Percentiles rank a stretch among this genome's conserved stretches.
phyloP scores from a whole-genome alignment of 1,140 invertebrate species.

The Trichonephila clavipes region DNA sequence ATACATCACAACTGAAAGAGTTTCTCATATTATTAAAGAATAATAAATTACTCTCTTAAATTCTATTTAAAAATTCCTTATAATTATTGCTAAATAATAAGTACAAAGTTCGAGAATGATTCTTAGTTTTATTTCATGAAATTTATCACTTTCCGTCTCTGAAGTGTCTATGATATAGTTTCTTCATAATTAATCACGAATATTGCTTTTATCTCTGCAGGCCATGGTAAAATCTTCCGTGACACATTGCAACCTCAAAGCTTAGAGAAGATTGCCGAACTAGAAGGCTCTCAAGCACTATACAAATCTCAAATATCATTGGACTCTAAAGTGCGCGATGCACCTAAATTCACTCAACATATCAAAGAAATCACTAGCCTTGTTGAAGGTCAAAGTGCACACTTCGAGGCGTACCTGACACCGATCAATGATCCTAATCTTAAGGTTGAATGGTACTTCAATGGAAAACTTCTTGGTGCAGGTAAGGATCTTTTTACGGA shows the following conservation, averaged over 20 bases:
- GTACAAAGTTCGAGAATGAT: no score
- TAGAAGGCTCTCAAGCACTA: constrained; percentile 85
- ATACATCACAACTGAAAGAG: no score
- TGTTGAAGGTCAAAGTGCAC: constrained; percentile 95
- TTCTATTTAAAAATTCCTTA: no score
- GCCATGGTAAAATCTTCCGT: constrained; percentile 90
- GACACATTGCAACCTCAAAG: constrained; percentile 97
- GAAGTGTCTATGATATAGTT: no score
- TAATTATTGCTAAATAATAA: no score
- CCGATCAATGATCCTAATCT: constrained; percentile 95
- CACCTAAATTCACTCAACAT: constrained; percentile 94
- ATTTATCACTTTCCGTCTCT: background rate
- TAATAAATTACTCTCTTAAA: no score
- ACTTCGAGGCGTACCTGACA: constrained; percentile 94
- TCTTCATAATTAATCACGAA: background rate
- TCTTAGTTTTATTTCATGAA: background rate
- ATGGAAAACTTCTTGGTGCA: constrained; percentile 88
- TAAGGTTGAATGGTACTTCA: constrained; percentile 96
- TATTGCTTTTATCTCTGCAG: constrained; percentile 79
- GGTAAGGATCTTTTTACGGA: constrained; percentile 81
- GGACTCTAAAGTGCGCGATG: constrained; percentile 83
- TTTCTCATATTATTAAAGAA: no score
- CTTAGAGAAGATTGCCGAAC: constrained; percentile 91
- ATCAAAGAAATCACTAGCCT: constrained; percentile 90
- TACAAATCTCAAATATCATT: constrained; percentile 85